Evolutionary conservation across 1,140 invertebrate genomes (phyloP).

Genomic region (Potamilus streckersoni): DNA sequence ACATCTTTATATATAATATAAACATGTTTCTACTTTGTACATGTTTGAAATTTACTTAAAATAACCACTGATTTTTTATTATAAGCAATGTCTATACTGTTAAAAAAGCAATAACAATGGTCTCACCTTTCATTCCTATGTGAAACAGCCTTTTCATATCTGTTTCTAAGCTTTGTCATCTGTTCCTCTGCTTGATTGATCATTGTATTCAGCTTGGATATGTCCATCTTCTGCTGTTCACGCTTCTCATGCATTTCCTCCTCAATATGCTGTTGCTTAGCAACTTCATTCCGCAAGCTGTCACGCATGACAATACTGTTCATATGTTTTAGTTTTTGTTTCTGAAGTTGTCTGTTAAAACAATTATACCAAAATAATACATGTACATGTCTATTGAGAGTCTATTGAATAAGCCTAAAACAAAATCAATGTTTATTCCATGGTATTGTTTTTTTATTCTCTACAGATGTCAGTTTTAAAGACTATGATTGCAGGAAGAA

Average conservation of each 20-base stretch:
- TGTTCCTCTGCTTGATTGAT: conserved; percentile 68
- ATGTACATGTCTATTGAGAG: too few species aligned
- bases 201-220: conserved; percentile 66
- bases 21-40: too few species aligned
- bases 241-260: conserved; percentile 63
- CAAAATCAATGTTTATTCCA: too few species aligned
- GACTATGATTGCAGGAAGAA: too few species aligned
- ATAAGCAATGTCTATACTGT: too few species aligned
- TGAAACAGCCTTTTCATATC: conserved; percentile 63
- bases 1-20: not conserved
- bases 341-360: conserved; percentile 60
- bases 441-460: too few species aligned
- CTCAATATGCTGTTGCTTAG: conserved; percentile 63
- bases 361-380: not conserved
- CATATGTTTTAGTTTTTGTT: conserved; percentile 61
- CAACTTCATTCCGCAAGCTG: conserved; percentile 64
- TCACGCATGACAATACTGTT: conserved; percentile 65
- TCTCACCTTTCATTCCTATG: conserved; percentile 63
- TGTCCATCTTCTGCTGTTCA: conserved; percentile 68
- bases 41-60: too few species aligned
- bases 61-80: too few species aligned
- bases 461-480: too few species aligned
- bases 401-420: too few species aligned
- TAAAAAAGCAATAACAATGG: too few species aligned
- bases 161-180: conserved; percentile 64